Conservation (phyloP, 1,140 invertebrate genomes). For the Periplaneta americana region DNA sequence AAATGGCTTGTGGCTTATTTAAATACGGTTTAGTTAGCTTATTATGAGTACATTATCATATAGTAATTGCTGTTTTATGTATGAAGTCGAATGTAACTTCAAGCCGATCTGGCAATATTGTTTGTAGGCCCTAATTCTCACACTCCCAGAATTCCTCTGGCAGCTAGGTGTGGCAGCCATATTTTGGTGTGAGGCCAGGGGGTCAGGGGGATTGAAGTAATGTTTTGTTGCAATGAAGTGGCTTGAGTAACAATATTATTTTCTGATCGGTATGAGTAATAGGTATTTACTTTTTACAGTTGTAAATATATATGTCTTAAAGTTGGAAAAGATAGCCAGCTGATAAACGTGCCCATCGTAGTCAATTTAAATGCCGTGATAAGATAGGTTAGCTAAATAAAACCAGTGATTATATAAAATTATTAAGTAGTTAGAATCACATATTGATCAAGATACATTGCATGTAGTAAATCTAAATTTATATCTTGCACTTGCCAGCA, state of each 20-base stretch:
- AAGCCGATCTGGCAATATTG: conserved; percentile 17
- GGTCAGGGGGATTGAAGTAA: conserved; percentile 18
- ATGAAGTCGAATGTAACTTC: background rate
- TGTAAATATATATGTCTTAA: background rate
- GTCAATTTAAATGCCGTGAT: background rate
- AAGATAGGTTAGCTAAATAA: background rate
- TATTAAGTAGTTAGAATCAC: background rate
- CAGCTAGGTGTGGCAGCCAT: conserved; percentile 34
- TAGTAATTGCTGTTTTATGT: background rate
- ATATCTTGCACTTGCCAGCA: background rate
- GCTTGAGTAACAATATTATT: background rate
- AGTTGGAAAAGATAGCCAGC: background rate
- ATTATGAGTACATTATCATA: background rate
- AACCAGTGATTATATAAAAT: background rate
- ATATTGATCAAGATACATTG: too few species aligned
- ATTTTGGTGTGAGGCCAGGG: conserved; percentile 28
- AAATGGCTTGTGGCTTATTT: too few species aligned
- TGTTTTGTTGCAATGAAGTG: conserved; percentile 3
- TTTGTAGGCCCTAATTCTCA: conserved; percentile 11
- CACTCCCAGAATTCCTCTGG: conserved; percentile 26
- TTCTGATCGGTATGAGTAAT: background rate
- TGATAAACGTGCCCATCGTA: background rate
- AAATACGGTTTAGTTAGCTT: too few species aligned
- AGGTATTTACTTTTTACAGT: background rate
- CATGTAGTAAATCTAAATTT: background rate